phyloP scores from a whole-genome alignment of 1,140 invertebrate genomes.

The Diachasma alloeum region DNA sequence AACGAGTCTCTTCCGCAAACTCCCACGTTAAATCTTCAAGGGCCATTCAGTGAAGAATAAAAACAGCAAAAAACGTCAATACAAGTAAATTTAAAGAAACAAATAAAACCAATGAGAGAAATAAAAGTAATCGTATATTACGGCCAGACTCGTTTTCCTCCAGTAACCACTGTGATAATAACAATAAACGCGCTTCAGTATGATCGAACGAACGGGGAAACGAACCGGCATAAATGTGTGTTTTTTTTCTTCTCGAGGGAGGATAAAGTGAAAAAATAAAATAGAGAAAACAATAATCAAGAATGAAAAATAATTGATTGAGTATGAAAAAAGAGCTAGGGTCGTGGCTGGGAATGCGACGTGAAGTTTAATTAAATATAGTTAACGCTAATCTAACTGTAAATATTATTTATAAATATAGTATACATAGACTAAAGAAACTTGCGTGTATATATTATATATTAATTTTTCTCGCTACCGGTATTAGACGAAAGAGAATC shows the following conservation, averaged over 20 bases:
- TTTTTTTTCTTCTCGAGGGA: neutral
- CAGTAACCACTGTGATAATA: conserved; percentile 56
- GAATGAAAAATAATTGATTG: neutral
- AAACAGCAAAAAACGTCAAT: neutral
- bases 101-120: neutral
- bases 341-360: neutral
- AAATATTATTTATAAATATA: neutral
- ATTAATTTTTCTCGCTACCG: neutral
- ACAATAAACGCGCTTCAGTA: conserved; percentile 20
- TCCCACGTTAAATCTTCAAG: neutral
- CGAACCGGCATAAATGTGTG: conserved; percentile 11
- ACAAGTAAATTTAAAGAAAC: neutral
- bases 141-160: conserved; percentile 51
- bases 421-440: neutral
- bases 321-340: neutral
- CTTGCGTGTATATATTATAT: neutral
- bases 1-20: conserved; percentile 7
- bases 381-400: neutral
- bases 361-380: neutral
- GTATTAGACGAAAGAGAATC: neutral
- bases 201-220: conserved; percentile 18
- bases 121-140: conserved; percentile 18
- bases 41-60: neutral
- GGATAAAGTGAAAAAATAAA: neutral
- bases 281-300: neutral